Evolutionary conservation across 2,797 vertebrate genomes (phyloP).

Genomic region (Simalia tracyae): DNA sequence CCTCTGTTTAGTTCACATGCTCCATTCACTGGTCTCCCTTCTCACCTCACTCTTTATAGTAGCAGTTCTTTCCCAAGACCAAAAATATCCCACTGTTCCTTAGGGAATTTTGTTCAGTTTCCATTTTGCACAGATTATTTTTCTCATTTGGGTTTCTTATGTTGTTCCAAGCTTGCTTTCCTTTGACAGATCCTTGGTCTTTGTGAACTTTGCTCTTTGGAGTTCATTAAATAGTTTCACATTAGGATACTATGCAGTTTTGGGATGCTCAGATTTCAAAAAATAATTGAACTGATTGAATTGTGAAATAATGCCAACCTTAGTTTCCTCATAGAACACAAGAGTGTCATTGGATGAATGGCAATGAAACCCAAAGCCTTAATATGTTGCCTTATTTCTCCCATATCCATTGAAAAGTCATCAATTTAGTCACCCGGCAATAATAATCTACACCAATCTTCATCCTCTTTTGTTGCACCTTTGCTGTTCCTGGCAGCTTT

Average conservation of each 20-base stretch:
- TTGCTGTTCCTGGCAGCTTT: background rate
- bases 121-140: background rate
- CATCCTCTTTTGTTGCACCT: background rate
- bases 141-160: background rate
- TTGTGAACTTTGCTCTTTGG: background rate
- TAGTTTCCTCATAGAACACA: background rate
- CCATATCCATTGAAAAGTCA: background rate
- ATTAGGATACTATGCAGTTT: background rate
- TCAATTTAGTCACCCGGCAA: background rate
- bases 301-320: background rate
- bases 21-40: background rate
- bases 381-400: background rate
- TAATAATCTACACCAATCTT: background rate
- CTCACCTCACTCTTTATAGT: constrained; percentile 7
- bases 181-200: constrained; percentile 2
- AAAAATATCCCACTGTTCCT: constrained; percentile 15
- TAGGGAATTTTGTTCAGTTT: constrained; percentile 14
- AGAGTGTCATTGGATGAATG: background rate
- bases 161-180: constrained; percentile 19
- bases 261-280: constrained; percentile 31
- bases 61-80: background rate
- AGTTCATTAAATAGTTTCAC: constrained; percentile 2
- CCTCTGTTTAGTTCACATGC: constrained; percentile 24
- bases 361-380: background rate
- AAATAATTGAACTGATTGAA: constrained; percentile 11